These are phyloP conservation scores for Pseudachorutes palmiensis DNA, from an alignment of 1,140 invertebrate species.

Conservation along the genomic window DNA sequence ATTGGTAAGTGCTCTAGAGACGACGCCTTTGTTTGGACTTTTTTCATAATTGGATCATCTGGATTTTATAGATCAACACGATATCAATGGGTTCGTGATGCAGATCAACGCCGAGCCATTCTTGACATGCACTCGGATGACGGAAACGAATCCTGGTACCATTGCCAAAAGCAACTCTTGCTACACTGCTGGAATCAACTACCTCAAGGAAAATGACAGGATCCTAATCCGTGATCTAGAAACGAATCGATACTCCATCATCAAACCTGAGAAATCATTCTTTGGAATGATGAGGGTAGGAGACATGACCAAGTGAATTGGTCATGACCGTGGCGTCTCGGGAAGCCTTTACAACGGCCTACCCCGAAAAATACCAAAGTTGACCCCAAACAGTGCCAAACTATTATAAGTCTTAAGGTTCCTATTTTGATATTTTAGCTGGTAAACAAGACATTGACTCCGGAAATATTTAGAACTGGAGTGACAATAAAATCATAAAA, in stretches of 20 bases:
- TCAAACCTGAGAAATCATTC: slow-evolving; percentile 66
- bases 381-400: no score
- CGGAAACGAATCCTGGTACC: slow-evolving; percentile 42
- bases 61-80: slow-evolving; percentile 48
- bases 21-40: no score
- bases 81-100: slow-evolving; percentile 55
- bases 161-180: slow-evolving; percentile 51
- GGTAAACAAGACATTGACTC: no score
- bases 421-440: neutral
- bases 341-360: no score
- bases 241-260: slow-evolving; percentile 56
- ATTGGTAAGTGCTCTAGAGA: neutral
- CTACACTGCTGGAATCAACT: slow-evolving; percentile 59
- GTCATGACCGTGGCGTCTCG: neutral
- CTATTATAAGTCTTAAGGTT: neutral
- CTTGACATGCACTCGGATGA: slow-evolving; percentile 53
- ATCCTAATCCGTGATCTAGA: slow-evolving; percentile 60
- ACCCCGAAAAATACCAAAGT: no score
- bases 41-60: slow-evolving; percentile 1
- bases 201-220: slow-evolving; percentile 54
- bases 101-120: slow-evolving; percentile 45
- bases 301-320: slow-evolving; percentile 31
- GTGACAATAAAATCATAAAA: no score
- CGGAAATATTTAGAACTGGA: no score
- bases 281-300: slow-evolving; percentile 67